phyloP scores from a whole-genome alignment of 2,888 invertebrate species.

The Sminthurinus aureus region DNA sequence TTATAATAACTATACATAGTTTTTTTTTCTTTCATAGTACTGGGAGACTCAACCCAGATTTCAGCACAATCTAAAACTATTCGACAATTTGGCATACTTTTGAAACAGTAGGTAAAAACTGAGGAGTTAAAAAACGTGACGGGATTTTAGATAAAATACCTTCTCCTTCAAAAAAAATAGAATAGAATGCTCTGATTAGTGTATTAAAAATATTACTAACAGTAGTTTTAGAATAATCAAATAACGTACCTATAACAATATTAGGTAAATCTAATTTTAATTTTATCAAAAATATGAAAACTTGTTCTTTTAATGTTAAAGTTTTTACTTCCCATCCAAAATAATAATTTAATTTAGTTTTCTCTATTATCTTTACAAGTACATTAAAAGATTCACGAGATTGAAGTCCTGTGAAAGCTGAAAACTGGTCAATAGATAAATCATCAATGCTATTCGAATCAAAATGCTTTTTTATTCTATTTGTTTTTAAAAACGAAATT shows the following conservation, averaged over 20 bases:
- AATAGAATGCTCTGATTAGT: neutral
- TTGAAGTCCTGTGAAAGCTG: neutral
- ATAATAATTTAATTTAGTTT: neutral
- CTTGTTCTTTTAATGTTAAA: neutral
- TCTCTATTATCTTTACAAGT: neutral
- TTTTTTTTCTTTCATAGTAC: neutral
- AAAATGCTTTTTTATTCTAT: neutral
- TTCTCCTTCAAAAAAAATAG: neutral
- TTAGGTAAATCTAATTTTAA: slow-evolving; percentile 20
- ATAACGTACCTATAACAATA: slow-evolving; percentile 2
- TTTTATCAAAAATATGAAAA: neutral
- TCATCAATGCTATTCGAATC: neutral
- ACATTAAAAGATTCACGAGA: neutral
- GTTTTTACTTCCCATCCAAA: neutral
- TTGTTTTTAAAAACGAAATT: neutral
- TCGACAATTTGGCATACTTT: neutral
- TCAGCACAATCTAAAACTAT: slow-evolving; percentile 24
- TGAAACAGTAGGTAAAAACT: slow-evolving; percentile 7
- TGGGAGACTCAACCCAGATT: slow-evolving; percentile 9
- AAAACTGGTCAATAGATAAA: neutral
- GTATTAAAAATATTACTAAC: slow-evolving; percentile 5
- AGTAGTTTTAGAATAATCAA: neutral
- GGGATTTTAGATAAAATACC: neutral
- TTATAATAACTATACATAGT: slow-evolving; percentile 47
- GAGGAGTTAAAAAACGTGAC: neutral